A percentile compares a stretch with the other conserved stretches of the same genome.
phyloP scores from a whole-genome alignment of 2,888 invertebrate genomes.

The Drosophila flavopinicola region DNA sequence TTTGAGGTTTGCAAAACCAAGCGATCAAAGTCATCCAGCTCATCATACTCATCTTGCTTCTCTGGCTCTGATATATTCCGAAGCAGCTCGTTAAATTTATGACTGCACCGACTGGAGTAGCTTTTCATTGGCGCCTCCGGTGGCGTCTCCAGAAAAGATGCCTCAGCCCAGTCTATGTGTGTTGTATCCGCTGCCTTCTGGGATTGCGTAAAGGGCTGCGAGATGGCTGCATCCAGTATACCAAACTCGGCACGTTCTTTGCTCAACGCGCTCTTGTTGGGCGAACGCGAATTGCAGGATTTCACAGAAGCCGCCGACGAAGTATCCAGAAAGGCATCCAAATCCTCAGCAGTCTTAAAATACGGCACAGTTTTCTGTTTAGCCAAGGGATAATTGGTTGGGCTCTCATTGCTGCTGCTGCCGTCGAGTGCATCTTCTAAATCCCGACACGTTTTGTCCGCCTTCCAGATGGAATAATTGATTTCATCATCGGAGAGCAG shows the following conservation, averaged over 20 bases:
- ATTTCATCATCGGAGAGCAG: constrained; percentile 86
- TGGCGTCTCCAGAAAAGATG: constrained; percentile 76
- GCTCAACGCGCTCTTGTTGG: constrained; percentile 63
- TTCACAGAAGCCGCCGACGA: constrained; percentile 8
- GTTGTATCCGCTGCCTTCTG: constrained; percentile 36
- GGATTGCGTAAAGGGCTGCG: constrained; percentile 60
- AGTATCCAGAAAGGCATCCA: constrained; percentile 49
- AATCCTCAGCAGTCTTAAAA: constrained; percentile 51
- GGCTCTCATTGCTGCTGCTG: constrained; percentile 13
- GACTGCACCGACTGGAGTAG: constrained; percentile 55
- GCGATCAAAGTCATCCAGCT: constrained; percentile 81
- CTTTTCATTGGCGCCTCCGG: constrained; percentile 59
- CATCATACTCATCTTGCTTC: constrained; percentile 37
- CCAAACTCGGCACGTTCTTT: constrained; percentile 80
- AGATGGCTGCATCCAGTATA: constrained; percentile 73
- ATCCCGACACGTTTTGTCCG: constrained; percentile 57
- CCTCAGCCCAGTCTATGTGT: constrained; percentile 66
- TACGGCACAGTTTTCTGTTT: constrained; percentile 44
- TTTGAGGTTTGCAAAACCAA: constrained; percentile 58
- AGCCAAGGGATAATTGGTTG: not conserved
- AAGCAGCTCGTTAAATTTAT: constrained; percentile 69
- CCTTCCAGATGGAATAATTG: constrained; percentile 86
- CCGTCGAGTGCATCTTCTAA: constrained; percentile 4
- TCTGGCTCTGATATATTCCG: constrained; percentile 11
- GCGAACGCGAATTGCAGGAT: constrained; percentile 46